Evolutionary conservation across 53 echinoderm and acorn worm genomes (phyloP), one percentile per base, ranked within the genome.

Genomic region (Arbacia lixula): DNA sequence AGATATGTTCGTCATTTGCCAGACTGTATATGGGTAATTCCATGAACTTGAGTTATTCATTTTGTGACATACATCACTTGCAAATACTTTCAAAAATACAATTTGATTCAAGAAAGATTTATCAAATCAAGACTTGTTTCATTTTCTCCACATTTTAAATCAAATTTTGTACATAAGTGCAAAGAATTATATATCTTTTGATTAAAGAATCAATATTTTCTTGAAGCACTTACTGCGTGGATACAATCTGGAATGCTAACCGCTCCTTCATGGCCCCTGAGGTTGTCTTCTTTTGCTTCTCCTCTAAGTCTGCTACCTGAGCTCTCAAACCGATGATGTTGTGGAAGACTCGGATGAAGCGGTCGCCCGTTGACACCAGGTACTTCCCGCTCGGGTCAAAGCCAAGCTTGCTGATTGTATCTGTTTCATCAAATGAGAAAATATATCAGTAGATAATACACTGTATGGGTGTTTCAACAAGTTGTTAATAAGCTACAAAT

Each of bases 331-430:
- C 98, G 5, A 92, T 88, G 32, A 98, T 88, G 35, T 98, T 98
- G 77, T 98, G 94, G 56, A 98, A 98, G 31, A 98, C 88, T 68
- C 94, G 64, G 38, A 98, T 83, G 73, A 90, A 94, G 28, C 90
- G 92, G 82, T 98, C 98, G 0, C 98, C 98, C 1, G 90, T 74
- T 57, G 98, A 88, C 24, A 90, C 98, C 52, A 98, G 85, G 72
- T 86, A 98, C 80, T 90, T 87, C 60, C 92, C 91, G 46, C 98
- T 98, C 12, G 92, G 90, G 56, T 92, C 92, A 87, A 98, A 98
- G 85, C 85, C 94, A 66, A 98, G 30, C 79, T 94, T 92, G 58
- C 80, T 50, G 27, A 98, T 93, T 4, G 76, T 86, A 66, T 90
- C 98, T 98, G 67, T 11, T 74, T 61, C n/a, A n/a, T n/a, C n/a